Evolutionary conservation across 2,113 vertebrate genomes (phyloP), one percentile per base, ranked within the genome.

Genomic region (Manacus vitellinus): DNA sequence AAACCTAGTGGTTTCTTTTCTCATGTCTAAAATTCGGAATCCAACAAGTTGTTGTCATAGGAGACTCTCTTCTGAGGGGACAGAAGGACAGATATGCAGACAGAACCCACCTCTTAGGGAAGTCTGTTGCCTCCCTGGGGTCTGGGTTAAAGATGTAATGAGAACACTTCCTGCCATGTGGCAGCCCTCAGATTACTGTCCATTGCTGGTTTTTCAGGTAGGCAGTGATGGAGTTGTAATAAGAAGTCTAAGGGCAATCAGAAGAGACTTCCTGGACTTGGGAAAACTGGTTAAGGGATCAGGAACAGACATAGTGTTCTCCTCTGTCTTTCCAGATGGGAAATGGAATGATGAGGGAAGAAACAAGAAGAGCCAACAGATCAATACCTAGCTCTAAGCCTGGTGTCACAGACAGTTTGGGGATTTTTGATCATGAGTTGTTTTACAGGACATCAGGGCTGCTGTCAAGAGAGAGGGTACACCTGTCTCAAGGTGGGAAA

Each of bases 41-140:
- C 39, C 39, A 41, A 41, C 39, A 41, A 41, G 12, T 13, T 0
- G 0, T 25, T 61, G 13, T 13, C 20, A 68, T 4, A 68, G 39
- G 14, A 68, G 3, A 62, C 6, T 61, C 28, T 14, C 5, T 35
- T 62, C n/a, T n/a, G 20, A 68, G 20, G 10, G 27, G 16, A 39
- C 15, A 59, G 61, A 67, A 37, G 44, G 43, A 3, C 12, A 33
- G 12, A 17, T 16, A 8, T 17, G 23, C 23, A 52, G 39, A 30
- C 16, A 13, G 6, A 20, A 47, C 5, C 8, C 25, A 30, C 51
- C 23, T 39, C 46, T 35, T 30, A 5, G 39, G 54, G 54, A 54
- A 30, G 10, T 20, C 68, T 67, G 37, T 33, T 52, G 39, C 18
- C 46, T 77, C 33, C 5, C 18, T 68, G 46, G 2, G 11, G 10